phyloP scores from a whole-genome alignment of 2,113 vertebrate genomes.

The Ictalurus furcatus region DNA sequence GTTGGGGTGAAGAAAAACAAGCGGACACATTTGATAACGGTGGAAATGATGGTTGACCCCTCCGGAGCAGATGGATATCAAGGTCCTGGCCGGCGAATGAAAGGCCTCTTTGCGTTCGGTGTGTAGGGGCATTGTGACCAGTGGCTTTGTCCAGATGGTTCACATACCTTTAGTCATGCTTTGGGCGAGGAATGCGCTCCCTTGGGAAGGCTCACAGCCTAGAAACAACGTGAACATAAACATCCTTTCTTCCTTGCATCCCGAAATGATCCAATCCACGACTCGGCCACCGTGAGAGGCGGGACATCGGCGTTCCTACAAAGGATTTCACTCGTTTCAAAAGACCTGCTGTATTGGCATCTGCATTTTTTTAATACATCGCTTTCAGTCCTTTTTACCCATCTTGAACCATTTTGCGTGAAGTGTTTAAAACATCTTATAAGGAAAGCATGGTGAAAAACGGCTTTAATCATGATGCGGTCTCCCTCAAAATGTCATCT shows the following conservation, averaged over 20 bases:
- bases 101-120: constrained; percentile 57
- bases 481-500: constrained; percentile 52
- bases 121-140: constrained; percentile 73
- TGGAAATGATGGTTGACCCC: constrained; percentile 53
- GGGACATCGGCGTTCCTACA: not conserved
- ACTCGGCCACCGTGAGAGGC: constrained; percentile 49
- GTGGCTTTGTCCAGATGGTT: constrained; percentile 81
- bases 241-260: constrained; percentile 67
- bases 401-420: constrained; percentile 54
- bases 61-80: constrained; percentile 55
- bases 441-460: constrained; percentile 61
- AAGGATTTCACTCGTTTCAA: constrained; percentile 21
- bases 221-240: constrained; percentile 80
- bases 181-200: constrained; percentile 77
- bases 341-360: constrained; percentile 21
- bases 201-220: constrained; percentile 72
- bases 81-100: constrained; percentile 56
- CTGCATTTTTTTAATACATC: constrained; percentile 33
- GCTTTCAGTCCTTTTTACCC: constrained; percentile 23
- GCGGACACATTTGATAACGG: constrained; percentile 22
- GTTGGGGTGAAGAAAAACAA: constrained; percentile 37
- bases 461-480: constrained; percentile 47
- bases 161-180: constrained; percentile 77
- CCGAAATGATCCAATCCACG: constrained; percentile 59
- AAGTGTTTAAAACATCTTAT: constrained; percentile 45